Conservation (phyloP, 1,140 invertebrate species). For the Diorhabda elongata region DNA sequence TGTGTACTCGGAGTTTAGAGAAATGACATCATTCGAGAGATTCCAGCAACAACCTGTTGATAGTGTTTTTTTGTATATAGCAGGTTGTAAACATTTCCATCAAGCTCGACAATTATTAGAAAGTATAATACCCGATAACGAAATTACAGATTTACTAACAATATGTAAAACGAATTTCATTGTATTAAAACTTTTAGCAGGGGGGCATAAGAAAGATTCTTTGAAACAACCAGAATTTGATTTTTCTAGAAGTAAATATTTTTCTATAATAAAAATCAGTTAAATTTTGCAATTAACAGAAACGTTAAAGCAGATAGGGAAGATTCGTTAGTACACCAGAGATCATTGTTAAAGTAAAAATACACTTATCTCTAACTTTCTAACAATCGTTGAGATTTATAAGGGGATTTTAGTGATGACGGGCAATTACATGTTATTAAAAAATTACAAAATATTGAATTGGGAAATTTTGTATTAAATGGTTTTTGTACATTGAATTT, state of each 20-base stretch:
- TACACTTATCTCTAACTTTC: too few species aligned
- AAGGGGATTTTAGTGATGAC: too few species aligned
- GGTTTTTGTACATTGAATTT: too few species aligned
- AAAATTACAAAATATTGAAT: too few species aligned
- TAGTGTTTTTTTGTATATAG: slow-evolving; percentile 63
- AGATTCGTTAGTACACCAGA: too few species aligned
- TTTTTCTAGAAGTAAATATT: slow-evolving; percentile 82
- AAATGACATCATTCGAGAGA: slow-evolving; percentile 54
- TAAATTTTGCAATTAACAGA: slow-evolving; percentile 18
- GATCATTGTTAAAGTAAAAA: too few species aligned
- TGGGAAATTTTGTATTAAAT: too few species aligned
- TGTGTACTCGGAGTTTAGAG: slow-evolving; percentile 44
- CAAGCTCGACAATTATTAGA: slow-evolving; percentile 83
- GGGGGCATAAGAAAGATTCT: slow-evolving; percentile 85
- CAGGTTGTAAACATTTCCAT: slow-evolving; percentile 86
- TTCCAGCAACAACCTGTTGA: slow-evolving; percentile 46
- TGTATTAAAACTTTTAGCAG: slow-evolving; percentile 85
- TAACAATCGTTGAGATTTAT: too few species aligned
- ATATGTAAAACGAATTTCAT: slow-evolving; percentile 93
- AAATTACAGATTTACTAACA: slow-evolving; percentile 74
- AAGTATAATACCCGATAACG: slow-evolving; percentile 72
- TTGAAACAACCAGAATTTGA: slow-evolving; percentile 83
- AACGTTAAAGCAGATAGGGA: too few species aligned
- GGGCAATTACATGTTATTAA: too few species aligned
- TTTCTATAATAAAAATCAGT: slow-evolving; percentile 77